Percentiles rank a stretch among this genome's conserved stretches.
These are phyloP conservation scores for Zonitis immaculata DNA, from an alignment of 2,888 invertebrate species.

Conservation along the genomic window DNA sequence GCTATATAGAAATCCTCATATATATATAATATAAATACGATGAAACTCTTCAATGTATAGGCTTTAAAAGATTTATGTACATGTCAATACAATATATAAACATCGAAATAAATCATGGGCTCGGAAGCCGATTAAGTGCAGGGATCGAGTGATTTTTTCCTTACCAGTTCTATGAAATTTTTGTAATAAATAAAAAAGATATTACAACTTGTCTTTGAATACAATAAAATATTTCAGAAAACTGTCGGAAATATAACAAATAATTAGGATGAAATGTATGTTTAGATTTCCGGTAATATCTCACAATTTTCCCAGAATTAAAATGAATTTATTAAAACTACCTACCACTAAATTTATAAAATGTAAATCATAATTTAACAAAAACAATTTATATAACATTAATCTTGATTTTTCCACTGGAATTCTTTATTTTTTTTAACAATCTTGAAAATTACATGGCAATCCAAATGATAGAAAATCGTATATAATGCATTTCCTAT, in stretches of 20 bases:
- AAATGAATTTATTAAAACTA: background rate
- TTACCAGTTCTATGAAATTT: background rate
- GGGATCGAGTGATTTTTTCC: constrained; percentile 8
- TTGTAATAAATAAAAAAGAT: no score
- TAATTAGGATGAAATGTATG: background rate
- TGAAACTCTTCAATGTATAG: constrained; percentile 26
- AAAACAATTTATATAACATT: background rate
- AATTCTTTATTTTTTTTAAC: no score
- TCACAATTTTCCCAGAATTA: background rate
- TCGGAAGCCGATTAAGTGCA: constrained; percentile 30
- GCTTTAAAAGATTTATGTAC: constrained; percentile 35
- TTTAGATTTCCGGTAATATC: no score
- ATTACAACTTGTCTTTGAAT: background rate
- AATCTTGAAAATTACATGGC: no score
- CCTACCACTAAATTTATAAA: no score
- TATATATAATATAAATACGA: constrained; percentile 29
- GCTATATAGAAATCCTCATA: background rate
- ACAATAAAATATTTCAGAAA: background rate
- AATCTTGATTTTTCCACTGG: background rate
- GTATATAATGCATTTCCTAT: no score
- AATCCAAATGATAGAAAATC: no score
- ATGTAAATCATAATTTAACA: background rate
- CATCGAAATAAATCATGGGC: constrained; percentile 35
- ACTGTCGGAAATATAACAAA: background rate
- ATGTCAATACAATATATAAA: constrained; percentile 34